These are phyloP conservation scores for Carollia perspicillata DNA, from an alignment of 2,113 vertebrate genomes.

Conservation along the genomic window DNA sequence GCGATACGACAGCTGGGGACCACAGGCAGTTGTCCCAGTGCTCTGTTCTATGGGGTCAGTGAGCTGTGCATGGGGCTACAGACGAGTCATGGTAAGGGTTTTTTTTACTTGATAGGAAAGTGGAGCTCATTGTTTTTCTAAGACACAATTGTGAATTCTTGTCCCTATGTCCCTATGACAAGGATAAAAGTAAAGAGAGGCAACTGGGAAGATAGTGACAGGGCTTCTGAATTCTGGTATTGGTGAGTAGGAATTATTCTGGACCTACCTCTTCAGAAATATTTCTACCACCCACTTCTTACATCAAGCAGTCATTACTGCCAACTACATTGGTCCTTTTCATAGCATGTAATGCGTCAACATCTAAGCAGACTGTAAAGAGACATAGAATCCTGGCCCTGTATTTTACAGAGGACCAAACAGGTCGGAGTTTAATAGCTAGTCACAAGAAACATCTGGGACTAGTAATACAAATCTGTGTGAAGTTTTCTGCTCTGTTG, in stretches of 20 bases:
- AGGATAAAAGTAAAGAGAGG: neutral
- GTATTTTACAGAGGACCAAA: neutral
- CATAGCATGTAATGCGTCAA: neutral
- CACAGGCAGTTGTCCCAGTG: neutral
- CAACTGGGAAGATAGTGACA: neutral
- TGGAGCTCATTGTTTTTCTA: neutral
- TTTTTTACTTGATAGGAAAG: neutral
- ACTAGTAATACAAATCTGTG: neutral
- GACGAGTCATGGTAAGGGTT: neutral
- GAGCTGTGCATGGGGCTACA: neutral
- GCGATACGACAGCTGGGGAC: neutral
- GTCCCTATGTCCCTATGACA: neutral
- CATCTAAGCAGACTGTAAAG: neutral
- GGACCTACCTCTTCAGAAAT: neutral
- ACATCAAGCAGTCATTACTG: neutral
- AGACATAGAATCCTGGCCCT: neutral
- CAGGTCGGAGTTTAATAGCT: neutral
- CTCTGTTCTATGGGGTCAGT: neutral
- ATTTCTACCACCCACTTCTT: neutral
- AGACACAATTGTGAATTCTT: neutral
- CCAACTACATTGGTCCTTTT: neutral
- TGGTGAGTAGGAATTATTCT: neutral
- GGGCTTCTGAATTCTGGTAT: neutral
- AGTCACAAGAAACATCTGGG: neutral
- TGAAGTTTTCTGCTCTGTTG: neutral